Percentiles rank a stretch among this genome's conserved stretches.
phyloP scores from a whole-genome alignment of 2,113 vertebrate species.

The Heteronetta atricapilla region DNA sequence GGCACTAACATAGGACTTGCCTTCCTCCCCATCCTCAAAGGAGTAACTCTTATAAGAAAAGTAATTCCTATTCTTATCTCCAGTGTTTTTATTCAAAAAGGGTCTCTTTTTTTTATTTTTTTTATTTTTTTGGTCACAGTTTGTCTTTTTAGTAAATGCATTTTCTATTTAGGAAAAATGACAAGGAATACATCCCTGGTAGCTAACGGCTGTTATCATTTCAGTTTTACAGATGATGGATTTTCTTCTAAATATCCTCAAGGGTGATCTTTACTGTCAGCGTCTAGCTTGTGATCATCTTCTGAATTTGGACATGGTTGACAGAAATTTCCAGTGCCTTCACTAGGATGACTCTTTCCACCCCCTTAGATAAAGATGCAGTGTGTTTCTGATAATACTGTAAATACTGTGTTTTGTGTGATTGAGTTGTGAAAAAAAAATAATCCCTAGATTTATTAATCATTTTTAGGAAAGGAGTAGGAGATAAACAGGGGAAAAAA shows the following conservation, averaged over 20 bases:
- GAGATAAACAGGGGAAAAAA: not conserved
- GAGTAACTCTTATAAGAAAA: not conserved
- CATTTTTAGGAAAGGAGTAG: not conserved
- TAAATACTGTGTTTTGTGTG: not conserved
- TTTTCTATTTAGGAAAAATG: conserved; percentile 70
- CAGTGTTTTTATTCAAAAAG: not conserved
- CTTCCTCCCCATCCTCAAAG: not conserved
- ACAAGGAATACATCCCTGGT: conserved; percentile 49
- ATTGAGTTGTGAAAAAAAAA: not conserved
- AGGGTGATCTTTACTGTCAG: conserved; percentile 55
- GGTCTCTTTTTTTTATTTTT: not conserved
- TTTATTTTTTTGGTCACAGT: conserved; percentile 10
- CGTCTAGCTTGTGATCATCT: conserved; percentile 27
- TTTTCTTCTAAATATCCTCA: conserved; percentile 71
- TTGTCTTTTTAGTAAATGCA: conserved; percentile 66
- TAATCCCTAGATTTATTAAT: not conserved
- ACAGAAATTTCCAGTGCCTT: conserved; percentile 9
- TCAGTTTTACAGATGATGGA: conserved; percentile 68
- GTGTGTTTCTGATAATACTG: not conserved
- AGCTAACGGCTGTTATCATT: conserved; percentile 69
- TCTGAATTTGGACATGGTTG: conserved; percentile 47
- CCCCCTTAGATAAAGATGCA: not conserved
- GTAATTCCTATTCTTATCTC: not conserved
- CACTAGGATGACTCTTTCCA: not conserved
- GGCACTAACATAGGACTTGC: not conserved